These are phyloP conservation scores for Baryphthengus martii DNA, from an alignment of 2,113 vertebrate genomes.

Conservation along the genomic window DNA sequence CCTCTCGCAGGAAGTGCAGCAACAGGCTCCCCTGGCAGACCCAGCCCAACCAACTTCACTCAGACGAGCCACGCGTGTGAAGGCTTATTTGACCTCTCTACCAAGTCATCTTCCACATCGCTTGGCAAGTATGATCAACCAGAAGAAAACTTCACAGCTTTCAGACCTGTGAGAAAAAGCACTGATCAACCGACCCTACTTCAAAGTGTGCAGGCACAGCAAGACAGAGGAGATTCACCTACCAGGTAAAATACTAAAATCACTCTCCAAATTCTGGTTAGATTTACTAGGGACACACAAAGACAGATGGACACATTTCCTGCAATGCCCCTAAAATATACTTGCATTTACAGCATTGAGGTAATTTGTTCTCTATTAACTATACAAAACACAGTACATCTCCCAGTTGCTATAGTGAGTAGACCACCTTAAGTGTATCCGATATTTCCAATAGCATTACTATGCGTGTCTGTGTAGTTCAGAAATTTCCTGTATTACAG, in stretches of 20 bases:
- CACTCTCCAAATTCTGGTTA: background rate
- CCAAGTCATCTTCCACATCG: constrained; percentile 21
- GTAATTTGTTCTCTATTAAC: background rate
- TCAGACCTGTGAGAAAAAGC: constrained; percentile 63
- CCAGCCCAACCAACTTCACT: constrained; percentile 82
- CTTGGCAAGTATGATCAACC: constrained; percentile 44
- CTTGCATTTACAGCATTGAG: background rate
- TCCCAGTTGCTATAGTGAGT: background rate
- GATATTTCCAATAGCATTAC: background rate
- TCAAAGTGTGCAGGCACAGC: background rate
- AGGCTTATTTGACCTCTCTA: constrained; percentile 61
- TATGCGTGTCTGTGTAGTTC: background rate
- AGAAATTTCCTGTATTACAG: background rate
- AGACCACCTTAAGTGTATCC: background rate
- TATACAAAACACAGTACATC: background rate
- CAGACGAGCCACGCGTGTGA: constrained; percentile 75
- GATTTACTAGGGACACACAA: background rate
- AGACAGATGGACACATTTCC: background rate
- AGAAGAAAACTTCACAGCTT: constrained; percentile 58
- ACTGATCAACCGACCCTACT: background rate
- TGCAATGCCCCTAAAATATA: background rate
- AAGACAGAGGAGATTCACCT: constrained; percentile 56
- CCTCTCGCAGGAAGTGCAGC: constrained; percentile 88
- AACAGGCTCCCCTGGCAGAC: constrained; percentile 90
- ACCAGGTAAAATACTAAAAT: constrained; percentile 69